These are phyloP conservation scores for Porites rus DNA, from an alignment of 92 coral and sea anemone genomes.

Conservation along the genomic window DNA sequence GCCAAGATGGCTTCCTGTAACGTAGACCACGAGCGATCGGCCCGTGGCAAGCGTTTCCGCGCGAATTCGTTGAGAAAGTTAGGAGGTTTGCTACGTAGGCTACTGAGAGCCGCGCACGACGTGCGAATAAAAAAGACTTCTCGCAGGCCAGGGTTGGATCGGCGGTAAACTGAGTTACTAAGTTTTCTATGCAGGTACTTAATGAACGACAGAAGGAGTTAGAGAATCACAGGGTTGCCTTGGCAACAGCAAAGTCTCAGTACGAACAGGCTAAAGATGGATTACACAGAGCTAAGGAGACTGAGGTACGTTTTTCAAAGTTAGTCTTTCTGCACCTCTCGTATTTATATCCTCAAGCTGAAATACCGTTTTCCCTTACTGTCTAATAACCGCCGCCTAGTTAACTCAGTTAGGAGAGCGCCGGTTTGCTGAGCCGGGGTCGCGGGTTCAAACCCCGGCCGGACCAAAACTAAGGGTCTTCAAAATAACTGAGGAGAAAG, in stretches of 20 bases:
- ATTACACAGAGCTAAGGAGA: conserved; percentile 68
- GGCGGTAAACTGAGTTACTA: neutral
- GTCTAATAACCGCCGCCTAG: neutral
- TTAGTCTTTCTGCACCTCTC: neutral
- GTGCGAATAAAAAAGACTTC: too few species aligned
- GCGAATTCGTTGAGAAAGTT: too few species aligned
- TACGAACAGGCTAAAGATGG: conserved; percentile 81
- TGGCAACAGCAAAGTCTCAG: conserved; percentile 77
- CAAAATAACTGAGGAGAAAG: too few species aligned
- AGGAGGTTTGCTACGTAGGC: conserved; percentile 36
- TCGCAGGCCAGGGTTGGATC: neutral
- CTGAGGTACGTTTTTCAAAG: conserved; percentile 57
- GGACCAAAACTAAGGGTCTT: too few species aligned
- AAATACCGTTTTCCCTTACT: neutral
- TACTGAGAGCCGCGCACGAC: too few species aligned
- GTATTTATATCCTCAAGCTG: neutral
- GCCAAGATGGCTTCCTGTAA: too few species aligned
- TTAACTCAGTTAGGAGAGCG: too few species aligned
- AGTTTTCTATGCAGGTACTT: conserved; percentile 50
- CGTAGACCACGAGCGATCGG: too few species aligned
- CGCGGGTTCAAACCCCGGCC: too few species aligned
- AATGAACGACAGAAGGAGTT: conserved; percentile 80
- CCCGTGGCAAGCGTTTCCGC: too few species aligned
- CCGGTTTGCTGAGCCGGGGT: too few species aligned
- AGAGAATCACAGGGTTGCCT: conserved; percentile 70